phyloP scores from a whole-genome alignment of 2,888 invertebrate species.

The Drosophila setosimentum region DNA sequence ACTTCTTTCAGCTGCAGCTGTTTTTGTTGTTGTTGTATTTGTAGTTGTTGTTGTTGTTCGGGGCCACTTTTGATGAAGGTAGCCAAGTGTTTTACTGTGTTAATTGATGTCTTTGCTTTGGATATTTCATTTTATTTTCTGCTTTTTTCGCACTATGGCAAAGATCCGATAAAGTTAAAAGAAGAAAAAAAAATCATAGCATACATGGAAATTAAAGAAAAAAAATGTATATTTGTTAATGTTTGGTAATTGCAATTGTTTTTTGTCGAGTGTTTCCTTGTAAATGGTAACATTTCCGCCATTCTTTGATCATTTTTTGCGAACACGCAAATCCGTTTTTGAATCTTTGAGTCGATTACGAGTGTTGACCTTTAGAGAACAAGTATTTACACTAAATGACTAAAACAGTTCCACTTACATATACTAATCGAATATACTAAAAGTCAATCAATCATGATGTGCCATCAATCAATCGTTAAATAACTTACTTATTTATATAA shows the following conservation, averaged over 20 bases:
- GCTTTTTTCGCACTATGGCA: conserved; percentile 9
- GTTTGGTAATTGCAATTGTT: conserved; percentile 48
- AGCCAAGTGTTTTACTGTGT: conserved; percentile 63
- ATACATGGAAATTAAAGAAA: background rate
- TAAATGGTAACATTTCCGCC: conserved; percentile 45
- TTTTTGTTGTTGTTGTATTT: conserved; percentile 23
- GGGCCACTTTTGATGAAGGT: conserved; percentile 55
- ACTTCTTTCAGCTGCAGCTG: conserved; percentile 25
- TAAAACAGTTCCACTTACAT: background rate
- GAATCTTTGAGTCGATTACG: background rate
- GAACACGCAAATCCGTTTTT: background rate
- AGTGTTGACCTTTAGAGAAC: background rate
- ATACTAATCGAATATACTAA: background rate
- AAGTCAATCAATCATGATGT: background rate
- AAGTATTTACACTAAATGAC: background rate
- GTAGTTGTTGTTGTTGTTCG: conserved; percentile 10
- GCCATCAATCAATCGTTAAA: background rate
- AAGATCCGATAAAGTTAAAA: conserved; percentile 50
- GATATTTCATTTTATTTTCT: conserved; percentile 26
- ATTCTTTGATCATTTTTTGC: conserved; percentile 16
- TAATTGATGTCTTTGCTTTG: conserved; percentile 69
- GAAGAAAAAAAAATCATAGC: conserved; percentile 8
- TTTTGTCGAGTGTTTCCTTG: conserved; percentile 30
- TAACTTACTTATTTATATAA: background rate
- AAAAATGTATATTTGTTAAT: conserved; percentile 29